phyloP scores from a whole-genome alignment of 2,888 invertebrate species.

The Napeogenes inachia region DNA sequence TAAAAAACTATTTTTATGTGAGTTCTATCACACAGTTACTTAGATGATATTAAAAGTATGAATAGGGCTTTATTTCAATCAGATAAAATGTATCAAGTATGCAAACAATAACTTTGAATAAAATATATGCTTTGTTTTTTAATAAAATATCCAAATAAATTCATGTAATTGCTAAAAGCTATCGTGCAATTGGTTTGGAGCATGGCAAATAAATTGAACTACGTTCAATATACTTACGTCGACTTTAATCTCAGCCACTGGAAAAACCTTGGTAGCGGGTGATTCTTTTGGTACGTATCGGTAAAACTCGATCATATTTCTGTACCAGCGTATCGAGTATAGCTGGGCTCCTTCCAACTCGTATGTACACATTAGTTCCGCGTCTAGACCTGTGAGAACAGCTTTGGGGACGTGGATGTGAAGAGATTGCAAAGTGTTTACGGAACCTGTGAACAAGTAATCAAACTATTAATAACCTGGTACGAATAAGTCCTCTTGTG shows the following conservation, averaged over 20 bases:
- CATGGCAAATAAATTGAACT: slow-evolving; percentile 3
- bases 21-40: too few species aligned
- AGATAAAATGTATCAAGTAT: too few species aligned
- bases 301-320: slow-evolving; percentile 85
- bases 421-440: slow-evolving; percentile 62
- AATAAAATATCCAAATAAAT: background rate
- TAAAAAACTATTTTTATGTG: background rate
- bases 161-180: background rate
- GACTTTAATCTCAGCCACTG: slow-evolving; percentile 82
- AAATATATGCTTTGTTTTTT: background rate
- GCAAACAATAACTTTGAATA: too few species aligned
- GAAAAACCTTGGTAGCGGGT: slow-evolving; percentile 83
- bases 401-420: slow-evolving; percentile 75
- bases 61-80: too few species aligned
- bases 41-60: too few species aligned
- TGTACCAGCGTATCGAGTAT: slow-evolving; percentile 88
- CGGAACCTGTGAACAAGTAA: slow-evolving; percentile 54
- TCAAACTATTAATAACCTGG: slow-evolving; percentile 23
- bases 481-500: slow-evolving; percentile 16
- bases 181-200: background rate
- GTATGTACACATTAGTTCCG: slow-evolving; percentile 75
- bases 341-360: slow-evolving; percentile 80
- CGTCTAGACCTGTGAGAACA: slow-evolving; percentile 70
- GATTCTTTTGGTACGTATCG: slow-evolving; percentile 85
- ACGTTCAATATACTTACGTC: slow-evolving; percentile 79